Percentiles rank a stretch among this genome's conserved stretches.
Evolutionary conservation across 2,797 vertebrate species (phyloP).

Genomic region (Anniella stebbinsi): DNA sequence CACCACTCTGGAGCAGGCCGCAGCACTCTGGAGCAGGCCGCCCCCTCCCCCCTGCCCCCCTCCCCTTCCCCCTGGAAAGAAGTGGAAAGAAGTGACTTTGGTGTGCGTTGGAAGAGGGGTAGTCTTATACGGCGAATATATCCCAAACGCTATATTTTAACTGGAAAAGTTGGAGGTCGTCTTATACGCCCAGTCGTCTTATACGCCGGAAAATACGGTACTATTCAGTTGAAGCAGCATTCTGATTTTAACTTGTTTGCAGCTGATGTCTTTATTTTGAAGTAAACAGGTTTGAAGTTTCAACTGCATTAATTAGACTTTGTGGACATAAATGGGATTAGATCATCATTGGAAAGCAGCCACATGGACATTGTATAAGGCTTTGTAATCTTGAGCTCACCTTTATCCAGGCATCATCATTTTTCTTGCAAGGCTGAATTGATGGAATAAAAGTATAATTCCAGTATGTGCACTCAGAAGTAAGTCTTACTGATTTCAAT

Average conservation of each 20-base stretch:
- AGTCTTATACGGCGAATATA: too few relatives aligned
- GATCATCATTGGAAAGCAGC: constrained; percentile 5
- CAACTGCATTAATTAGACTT: neutral
- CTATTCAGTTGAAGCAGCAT: neutral
- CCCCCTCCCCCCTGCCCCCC: too few relatives aligned
- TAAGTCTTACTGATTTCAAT: neutral
- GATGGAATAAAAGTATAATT: neutral
- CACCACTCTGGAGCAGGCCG: too few relatives aligned
- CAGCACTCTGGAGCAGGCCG: too few relatives aligned
- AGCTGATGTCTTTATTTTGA: neutral
- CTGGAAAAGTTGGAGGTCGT: too few relatives aligned
- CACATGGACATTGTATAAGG: neutral
- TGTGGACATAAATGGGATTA: neutral
- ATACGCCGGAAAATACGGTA: too few relatives aligned
- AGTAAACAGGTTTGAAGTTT: constrained; percentile 12
- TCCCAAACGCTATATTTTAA: too few relatives aligned
- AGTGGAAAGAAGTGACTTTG: too few relatives aligned
- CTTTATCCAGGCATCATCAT: neutral
- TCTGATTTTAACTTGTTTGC: neutral
- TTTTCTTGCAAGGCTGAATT: neutral
- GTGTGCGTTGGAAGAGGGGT: too few relatives aligned
- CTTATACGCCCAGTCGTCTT: too few relatives aligned
- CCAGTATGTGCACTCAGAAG: neutral
- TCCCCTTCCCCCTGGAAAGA: too few relatives aligned
- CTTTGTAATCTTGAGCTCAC: constrained; percentile 12